Percentiles rank a stretch among this genome's conserved stretches.
Conservation (phyloP, 2,113 vertebrate species). For the Rhizomys pruinosus region DNA sequence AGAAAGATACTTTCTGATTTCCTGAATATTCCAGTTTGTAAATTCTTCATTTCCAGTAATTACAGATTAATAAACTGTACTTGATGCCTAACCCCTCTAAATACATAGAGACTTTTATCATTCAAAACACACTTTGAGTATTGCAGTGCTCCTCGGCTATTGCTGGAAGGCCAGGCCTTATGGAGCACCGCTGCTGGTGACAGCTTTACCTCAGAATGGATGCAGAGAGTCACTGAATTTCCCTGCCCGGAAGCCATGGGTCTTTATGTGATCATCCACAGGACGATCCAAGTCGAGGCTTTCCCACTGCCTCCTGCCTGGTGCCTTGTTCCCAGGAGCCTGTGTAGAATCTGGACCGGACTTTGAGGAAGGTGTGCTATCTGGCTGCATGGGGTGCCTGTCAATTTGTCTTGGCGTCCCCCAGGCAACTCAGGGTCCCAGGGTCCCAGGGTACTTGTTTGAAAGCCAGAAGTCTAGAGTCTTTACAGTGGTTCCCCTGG, state of each 20-base stretch:
- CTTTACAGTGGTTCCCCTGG: not conserved
- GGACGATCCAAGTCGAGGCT: not conserved
- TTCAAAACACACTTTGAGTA: fast-evolving
- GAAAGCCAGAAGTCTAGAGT: not conserved
- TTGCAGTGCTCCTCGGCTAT: not conserved
- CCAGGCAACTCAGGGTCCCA: not conserved
- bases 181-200: fast-evolving
- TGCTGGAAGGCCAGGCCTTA: too few species aligned
- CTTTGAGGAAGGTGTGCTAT: not conserved
- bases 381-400: not conserved
- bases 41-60: not conserved
- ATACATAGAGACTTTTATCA: not conserved
- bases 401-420: not conserved
- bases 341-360: not conserved
- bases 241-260: fast-evolving
- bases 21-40: not conserved
- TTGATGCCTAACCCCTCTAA: not conserved
- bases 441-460: not conserved
- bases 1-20: not conserved
- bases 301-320: fast-evolving
- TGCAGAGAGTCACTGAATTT: fast-evolving
- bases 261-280: fast-evolving
- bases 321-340: not conserved
- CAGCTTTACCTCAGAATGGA: fast-evolving
- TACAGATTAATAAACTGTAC: too few species aligned